Conservation (phyloP, 2,797 vertebrate genomes). For the Clamator glandarius region DNA sequence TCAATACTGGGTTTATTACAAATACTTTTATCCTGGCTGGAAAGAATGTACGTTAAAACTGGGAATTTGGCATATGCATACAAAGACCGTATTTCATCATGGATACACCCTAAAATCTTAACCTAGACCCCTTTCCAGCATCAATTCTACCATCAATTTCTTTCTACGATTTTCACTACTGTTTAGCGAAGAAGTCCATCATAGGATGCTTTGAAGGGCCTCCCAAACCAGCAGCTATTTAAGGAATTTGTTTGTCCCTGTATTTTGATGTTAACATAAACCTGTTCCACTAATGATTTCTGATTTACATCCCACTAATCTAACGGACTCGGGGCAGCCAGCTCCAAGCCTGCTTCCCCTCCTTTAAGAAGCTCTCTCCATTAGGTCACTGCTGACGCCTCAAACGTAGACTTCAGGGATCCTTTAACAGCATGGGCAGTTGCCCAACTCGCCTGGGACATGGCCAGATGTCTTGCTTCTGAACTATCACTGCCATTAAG, state of each 20-base stretch:
- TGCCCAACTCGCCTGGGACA: not conserved
- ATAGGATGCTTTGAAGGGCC: not conserved
- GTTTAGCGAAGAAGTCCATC: not conserved
- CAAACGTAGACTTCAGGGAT: not conserved
- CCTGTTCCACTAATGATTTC: not conserved
- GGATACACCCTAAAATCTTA: not conserved
- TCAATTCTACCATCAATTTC: not conserved
- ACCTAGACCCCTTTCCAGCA: not conserved
- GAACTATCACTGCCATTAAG: slow-evolving; percentile 4
- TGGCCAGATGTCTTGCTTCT: not conserved
- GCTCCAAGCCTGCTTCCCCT: not conserved
- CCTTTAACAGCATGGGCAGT: not conserved
- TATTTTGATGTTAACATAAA: not conserved
- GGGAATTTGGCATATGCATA: not conserved
- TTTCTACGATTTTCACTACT: not conserved
- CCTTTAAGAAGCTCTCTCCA: not conserved
- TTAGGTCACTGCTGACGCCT: not conserved
- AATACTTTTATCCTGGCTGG: not conserved
- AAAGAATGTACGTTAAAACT: slow-evolving; percentile 8
- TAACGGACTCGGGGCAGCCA: not conserved
- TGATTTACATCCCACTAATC: not conserved
- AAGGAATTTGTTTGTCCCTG: not conserved
- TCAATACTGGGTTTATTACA: not conserved
- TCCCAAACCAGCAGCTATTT: not conserved
- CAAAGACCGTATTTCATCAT: not conserved